Evolutionary conservation across 1,140 invertebrate species (phyloP), one percentile per base, ranked within the genome.

Genomic region (Zaprionus inermis): DNA sequence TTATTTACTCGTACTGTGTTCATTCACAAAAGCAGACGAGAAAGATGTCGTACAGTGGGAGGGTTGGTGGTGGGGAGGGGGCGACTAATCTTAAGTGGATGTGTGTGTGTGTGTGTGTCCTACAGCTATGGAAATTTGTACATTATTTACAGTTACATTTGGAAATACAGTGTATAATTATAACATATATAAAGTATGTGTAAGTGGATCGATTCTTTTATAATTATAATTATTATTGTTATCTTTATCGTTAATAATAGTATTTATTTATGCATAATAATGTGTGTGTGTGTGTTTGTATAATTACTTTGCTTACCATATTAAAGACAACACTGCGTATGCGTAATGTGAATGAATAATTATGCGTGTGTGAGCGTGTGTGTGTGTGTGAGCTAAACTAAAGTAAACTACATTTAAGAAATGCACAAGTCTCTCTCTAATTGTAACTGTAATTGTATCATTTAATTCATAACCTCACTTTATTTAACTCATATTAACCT

Each of bases 121-220:
- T 86, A 86, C 78, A 88, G 70, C 83, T 86, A 83, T 86, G 83
- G 77, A 88, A 88, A 88, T 88, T 88, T 88, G 83, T 88, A 88
- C 83, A 88, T 88, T 88, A 88, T 88, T 88, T 88, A 88, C 83
- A 89, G 41, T 81, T 81, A 85, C 82, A 85, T 82, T 86, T 89
- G 84, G 72, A 79, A 85, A 85, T 79, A 79, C 72, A 86, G 72
- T 67, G 38, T 71, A 16, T 72, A 44, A 76, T 76, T 66, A 18
- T 58, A 49, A 18, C 56, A 58, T 66, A 28, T 57, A 38, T 49
- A 20, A 20, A 46, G 66, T 36, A 72, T 38, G 5, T 32, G 46
- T 82, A 51, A 76, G 46, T 81, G 54, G 52, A 56, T 72, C 52
- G 52, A 56, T 32, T 46, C 32, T 51, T 36, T 32, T 46, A 46